Conservation (phyloP, 2,797 vertebrate genomes). For the Ataeniobius toweri region DNA sequence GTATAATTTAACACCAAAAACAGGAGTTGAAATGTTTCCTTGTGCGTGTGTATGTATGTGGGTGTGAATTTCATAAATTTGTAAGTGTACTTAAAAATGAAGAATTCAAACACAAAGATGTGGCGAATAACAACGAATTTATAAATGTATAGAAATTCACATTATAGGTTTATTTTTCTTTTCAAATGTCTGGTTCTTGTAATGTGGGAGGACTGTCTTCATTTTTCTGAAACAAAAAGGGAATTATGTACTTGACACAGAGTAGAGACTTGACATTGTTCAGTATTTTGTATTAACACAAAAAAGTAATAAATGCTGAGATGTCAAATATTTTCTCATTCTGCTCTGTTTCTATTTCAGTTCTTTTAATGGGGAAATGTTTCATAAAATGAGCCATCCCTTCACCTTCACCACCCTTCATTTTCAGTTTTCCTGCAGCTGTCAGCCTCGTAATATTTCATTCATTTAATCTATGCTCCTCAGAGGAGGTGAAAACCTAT, state of each 20-base stretch:
- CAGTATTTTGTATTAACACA: slow-evolving; percentile 73
- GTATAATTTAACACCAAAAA: slow-evolving; percentile 74
- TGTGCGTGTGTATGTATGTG: slow-evolving; percentile 13
- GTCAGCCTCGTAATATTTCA: neutral
- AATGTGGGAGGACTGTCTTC: slow-evolving; percentile 52
- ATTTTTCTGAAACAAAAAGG: slow-evolving; percentile 68
- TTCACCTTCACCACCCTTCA: too few species aligned
- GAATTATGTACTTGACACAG: slow-evolving; percentile 55
- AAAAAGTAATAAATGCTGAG: slow-evolving; percentile 69
- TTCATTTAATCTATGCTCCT: too few species aligned
- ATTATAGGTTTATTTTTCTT: slow-evolving; percentile 47
- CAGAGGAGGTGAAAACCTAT: neutral
- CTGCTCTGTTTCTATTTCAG: slow-evolving; percentile 20
- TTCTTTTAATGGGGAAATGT: neutral
- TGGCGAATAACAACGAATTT: slow-evolving; percentile 75
- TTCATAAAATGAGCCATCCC: neutral
- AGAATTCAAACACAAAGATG: slow-evolving; percentile 70
- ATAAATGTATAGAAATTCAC: slow-evolving; percentile 73
- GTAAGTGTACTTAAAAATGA: slow-evolving; percentile 82
- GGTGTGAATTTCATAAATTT: slow-evolving; percentile 61
- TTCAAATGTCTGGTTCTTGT: slow-evolving; percentile 47
- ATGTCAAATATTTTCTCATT: slow-evolving; percentile 56
- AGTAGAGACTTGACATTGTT: slow-evolving; percentile 59
- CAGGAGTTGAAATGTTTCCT: slow-evolving; percentile 27
- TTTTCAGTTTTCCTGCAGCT: neutral